Evolutionary conservation across 35 echinoderm and acorn worm species (phyloP).

Genomic region (Heliocidaris erythrogramma): DNA sequence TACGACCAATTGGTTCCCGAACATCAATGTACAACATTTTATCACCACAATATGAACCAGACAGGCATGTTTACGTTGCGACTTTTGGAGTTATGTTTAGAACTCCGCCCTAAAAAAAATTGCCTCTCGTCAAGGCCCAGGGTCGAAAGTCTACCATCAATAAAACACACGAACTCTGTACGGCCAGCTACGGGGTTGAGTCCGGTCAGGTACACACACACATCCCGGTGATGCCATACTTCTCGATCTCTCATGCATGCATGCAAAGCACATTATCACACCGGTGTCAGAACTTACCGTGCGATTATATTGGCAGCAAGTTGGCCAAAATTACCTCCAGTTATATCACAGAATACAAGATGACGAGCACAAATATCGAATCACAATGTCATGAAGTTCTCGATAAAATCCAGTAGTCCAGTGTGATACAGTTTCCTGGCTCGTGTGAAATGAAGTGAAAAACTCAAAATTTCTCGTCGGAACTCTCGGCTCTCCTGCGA

Average conservation of each 20-base stretch:
- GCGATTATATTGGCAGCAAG: constrained; percentile 3
- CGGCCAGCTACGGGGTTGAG: not conserved
- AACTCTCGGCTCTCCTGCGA: not conserved
- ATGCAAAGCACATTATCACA: not conserved
- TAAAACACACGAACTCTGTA: not conserved
- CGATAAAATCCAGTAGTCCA: constrained; percentile 39
- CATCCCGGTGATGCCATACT: not conserved
- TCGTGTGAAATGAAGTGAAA: not conserved
- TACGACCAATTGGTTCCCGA: no score
- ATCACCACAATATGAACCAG: not conserved
- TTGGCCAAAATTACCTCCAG: not conserved
- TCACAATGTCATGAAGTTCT: not conserved
- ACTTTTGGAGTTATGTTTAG: constrained; percentile 24
- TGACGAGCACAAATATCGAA: not conserved
- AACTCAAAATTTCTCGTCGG: not conserved
- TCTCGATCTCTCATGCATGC: not conserved
- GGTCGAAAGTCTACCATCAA: not conserved
- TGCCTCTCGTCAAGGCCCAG: not conserved
- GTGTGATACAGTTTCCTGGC: not conserved
- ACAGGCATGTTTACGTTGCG: not conserved
- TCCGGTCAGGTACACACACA: constrained; percentile 20
- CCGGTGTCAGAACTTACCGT: constrained; percentile 26
- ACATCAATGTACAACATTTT: no score
- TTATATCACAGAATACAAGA: not conserved
- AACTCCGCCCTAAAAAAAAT: not conserved